A percentile compares a stretch with the other conserved stretches of the same genome.
phyloP scores from a whole-genome alignment of 2,888 invertebrate species.

The Acanthosoma haemorrhoidale region DNA sequence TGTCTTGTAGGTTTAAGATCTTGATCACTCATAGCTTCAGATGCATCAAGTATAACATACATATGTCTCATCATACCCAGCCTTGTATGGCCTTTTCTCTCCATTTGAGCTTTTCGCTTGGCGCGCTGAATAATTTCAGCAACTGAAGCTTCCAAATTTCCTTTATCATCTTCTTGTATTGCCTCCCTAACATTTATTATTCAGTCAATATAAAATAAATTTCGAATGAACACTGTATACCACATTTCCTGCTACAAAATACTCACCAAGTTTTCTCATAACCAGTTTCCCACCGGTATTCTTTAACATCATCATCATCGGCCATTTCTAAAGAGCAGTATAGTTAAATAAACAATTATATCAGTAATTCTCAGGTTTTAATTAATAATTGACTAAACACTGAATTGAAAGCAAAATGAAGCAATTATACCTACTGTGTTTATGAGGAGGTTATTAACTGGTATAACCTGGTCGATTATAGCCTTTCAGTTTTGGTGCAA shows the following conservation, averaged over 20 bases:
- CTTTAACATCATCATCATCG: slow-evolving; percentile 78
- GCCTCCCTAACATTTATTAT: slow-evolving; percentile 66
- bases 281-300: slow-evolving; percentile 91
- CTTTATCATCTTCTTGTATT: slow-evolving; percentile 92
- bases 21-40: slow-evolving; percentile 88
- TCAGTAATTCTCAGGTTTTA: no score
- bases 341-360: no score
- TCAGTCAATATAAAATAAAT: background rate
- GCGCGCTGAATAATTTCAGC: slow-evolving; percentile 88
- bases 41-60: slow-evolving; percentile 85
- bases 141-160: slow-evolving; percentile 82
- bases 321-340: slow-evolving; percentile 55
- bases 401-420: no score
- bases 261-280: slow-evolving; percentile 88
- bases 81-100: slow-evolving; percentile 70
- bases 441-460: no score
- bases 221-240: background rate
- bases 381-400: no score
- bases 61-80: slow-evolving; percentile 99
- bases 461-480: no score
- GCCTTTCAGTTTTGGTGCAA: no score
- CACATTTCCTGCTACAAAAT: slow-evolving; percentile 5
- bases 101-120: slow-evolving; percentile 68
- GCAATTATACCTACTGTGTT: no score
- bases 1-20: slow-evolving; percentile 92